These are phyloP conservation scores for Andrena haemorrhoa DNA, from an alignment of 2,888 invertebrate genomes.

Conservation along the genomic window DNA sequence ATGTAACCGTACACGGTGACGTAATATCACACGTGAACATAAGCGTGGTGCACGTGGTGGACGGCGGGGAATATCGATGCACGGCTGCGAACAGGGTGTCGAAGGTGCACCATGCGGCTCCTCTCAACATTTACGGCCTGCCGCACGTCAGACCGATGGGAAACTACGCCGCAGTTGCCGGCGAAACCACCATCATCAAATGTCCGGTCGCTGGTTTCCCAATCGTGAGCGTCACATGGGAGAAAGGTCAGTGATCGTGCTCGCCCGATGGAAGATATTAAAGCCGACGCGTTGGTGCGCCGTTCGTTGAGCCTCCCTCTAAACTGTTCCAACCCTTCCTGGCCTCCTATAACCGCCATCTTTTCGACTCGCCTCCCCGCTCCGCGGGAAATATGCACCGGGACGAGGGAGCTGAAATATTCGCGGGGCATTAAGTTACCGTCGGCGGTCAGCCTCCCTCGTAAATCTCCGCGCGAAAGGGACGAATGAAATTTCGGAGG, in stretches of 20 bases:
- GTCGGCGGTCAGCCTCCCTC: constrained; percentile 34
- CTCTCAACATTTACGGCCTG: constrained; percentile 95
- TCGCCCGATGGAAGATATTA: not conserved
- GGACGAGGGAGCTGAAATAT: constrained; percentile 54
- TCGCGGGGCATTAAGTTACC: constrained; percentile 52
- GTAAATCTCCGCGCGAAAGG: constrained; percentile 47
- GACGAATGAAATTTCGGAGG: constrained; percentile 58
- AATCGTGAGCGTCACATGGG: constrained; percentile 95
- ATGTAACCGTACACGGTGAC: constrained; percentile 96
- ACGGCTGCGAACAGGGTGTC: constrained; percentile 94
- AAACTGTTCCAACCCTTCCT: not conserved
- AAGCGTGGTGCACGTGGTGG: constrained; percentile 94
- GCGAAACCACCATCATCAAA: constrained; percentile 93
- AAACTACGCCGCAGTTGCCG: constrained; percentile 94
- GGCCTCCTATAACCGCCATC: not conserved
- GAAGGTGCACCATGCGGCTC: constrained; percentile 92
- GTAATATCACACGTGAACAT: constrained; percentile 97
- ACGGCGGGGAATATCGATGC: constrained; percentile 95
- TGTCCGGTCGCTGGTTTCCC: constrained; percentile 96
- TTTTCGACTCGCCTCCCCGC: not conserved
- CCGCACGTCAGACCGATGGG: constrained; percentile 95
- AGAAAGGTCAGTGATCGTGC: constrained; percentile 89
- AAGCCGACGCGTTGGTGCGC: constrained; percentile 6
- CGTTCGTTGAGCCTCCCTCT: not conserved
- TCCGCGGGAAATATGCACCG: not conserved